Percentiles rank a stretch among this genome's conserved stretches.
These are phyloP conservation scores for Apodemia mormo DNA, from an alignment of 2,888 invertebrate genomes.

Conservation along the genomic window DNA sequence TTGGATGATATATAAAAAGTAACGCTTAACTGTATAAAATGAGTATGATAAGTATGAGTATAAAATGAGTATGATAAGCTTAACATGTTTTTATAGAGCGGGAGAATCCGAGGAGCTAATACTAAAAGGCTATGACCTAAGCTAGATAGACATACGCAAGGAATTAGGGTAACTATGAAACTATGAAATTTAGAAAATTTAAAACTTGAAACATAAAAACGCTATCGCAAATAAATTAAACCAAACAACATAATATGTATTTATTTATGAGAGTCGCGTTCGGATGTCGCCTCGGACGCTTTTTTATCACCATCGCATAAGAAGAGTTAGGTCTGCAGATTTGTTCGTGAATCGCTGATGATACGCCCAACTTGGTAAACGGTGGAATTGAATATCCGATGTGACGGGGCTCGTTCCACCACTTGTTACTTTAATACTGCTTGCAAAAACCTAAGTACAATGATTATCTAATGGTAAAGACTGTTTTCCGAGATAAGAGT, in stretches of 20 bases:
- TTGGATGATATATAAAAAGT: too few species aligned
- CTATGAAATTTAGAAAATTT: too few species aligned
- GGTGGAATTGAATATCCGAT: constrained; percentile 18
- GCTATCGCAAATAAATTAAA: constrained; percentile 32
- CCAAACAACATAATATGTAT: constrained; percentile 57
- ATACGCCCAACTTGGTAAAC: constrained; percentile 31
- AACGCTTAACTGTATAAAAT: too few species aligned
- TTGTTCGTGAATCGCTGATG: constrained; percentile 52
- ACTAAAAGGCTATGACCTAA: too few species aligned
- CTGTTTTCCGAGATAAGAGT: too few species aligned
- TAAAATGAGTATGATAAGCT: too few species aligned
- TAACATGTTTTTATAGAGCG: too few species aligned
- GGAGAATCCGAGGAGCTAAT: too few species aligned
- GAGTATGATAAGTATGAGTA: too few species aligned
- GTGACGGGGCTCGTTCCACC: background rate
- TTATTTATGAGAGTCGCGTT: constrained; percentile 72
- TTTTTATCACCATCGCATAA: constrained; percentile 67
- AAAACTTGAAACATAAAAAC: background rate
- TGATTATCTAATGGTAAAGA: background rate
- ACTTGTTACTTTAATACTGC: constrained; percentile 5
- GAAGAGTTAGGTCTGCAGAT: constrained; percentile 48
- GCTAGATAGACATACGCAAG: too few species aligned
- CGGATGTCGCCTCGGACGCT: constrained; percentile 67
- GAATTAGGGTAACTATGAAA: too few species aligned
- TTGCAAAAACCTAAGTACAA: constrained; percentile 3